A percentile compares a stretch with the other conserved stretches of the same genome.
Conservation (phyloP, 1,140 invertebrate species). For the Copidosoma floridanum region DNA sequence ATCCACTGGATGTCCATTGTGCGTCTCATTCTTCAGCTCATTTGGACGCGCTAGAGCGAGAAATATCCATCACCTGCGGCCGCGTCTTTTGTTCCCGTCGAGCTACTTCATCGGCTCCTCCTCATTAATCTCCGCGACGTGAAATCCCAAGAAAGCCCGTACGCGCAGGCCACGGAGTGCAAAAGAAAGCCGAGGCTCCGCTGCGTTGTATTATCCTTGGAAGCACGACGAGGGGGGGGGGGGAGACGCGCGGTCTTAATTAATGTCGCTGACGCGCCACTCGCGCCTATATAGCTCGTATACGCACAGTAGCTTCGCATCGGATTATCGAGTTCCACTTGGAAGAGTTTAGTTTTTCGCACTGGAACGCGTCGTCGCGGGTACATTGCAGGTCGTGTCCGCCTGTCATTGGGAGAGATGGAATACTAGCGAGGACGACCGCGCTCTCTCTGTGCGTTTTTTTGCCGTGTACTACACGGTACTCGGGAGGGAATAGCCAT, state of each 20-base stretch:
- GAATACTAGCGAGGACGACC: too few species aligned
- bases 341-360: too few species aligned
- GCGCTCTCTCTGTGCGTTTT: too few species aligned
- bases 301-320: too few species aligned
- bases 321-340: too few species aligned
- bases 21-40: not conserved
- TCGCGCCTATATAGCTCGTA: not conserved
- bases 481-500: too few species aligned
- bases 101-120: not conserved
- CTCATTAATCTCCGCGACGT: constrained; percentile 9
- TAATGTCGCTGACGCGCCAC: constrained; percentile 1
- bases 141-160: not conserved
- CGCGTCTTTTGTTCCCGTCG: not conserved
- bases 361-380: too few species aligned
- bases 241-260: constrained; percentile 18
- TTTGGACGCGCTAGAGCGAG: not conserved
- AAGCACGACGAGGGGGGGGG: not conserved
- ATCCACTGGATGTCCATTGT: not conserved
- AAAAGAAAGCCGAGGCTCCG: not conserved
- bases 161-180: not conserved
- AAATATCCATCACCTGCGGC: not conserved
- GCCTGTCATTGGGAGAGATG: too few species aligned
- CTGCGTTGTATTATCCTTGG: not conserved
- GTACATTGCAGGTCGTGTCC: too few species aligned
- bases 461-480: too few species aligned